Base-by-base conservation (phyloP, 2,888 invertebrate genomes). In the Thereva unica region DNA sequence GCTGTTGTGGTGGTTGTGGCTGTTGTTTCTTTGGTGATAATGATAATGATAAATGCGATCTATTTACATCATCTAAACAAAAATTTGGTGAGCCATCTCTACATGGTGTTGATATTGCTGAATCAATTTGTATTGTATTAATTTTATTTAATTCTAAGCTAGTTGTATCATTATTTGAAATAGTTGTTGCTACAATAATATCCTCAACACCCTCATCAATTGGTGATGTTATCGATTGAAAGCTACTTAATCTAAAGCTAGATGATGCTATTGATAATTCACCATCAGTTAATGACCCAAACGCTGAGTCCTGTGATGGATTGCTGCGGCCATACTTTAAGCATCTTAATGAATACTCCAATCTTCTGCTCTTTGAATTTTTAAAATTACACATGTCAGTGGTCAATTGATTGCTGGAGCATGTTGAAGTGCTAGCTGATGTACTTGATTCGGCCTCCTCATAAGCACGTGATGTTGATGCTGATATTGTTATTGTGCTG, bases 121-220 rank as follows among this genome's bases (percentile, higher is more conserved):
- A 80, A 66, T 80, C 80, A 34, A 47, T 54, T 40, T 55, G 66
- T 23, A 9, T 50, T 23, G 52, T 40, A 53, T 45, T 7, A n/a
- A 38, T 50, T 7, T 64, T 42, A 9, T 12, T 40, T 50, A 49
- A 44, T 35, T 54, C 64, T 37, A 54, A 37, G n/a, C 10, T 54
- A 7, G 40, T 56, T 5, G 53, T 53, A 41, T 35, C 49, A 35
- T 42, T 50, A 45, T 42, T 23, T 7, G 53, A 52, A 38, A 52
- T 7, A 34, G n/a, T 23, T 55, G 34, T 52, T 50, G 52, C 9
- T 23, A 41, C 42, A 3, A 78, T 79, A 23, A 80, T 75, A 71
- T 81, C 81, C 70, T 81, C 81, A 10, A 80, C 80, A n/a, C 81
- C 81, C 67, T 81, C 81, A 69, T 81, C 81, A 37, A 81, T 81